Evolutionary conservation across 2,113 vertebrate species (phyloP).

Genomic region (Xerus inauris): DNA sequence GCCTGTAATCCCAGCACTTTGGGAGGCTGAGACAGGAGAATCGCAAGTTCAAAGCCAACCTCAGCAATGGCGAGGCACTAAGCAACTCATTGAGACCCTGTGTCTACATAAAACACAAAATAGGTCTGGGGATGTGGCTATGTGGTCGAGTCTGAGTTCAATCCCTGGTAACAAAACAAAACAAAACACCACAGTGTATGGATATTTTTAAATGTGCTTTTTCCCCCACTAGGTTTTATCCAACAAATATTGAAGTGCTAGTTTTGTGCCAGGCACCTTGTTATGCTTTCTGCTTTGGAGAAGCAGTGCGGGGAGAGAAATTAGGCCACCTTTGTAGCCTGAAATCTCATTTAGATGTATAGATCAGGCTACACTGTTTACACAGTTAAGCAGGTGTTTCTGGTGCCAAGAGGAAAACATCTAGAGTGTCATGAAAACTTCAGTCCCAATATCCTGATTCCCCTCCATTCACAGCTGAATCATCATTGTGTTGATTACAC

Average conservation of each 20-base stretch:
- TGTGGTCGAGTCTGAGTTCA: too few species aligned
- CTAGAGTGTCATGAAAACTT: background rate
- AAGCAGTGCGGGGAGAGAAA: background rate
- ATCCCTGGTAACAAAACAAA: too few species aligned
- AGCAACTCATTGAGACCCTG: too few species aligned
- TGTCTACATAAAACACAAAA: too few species aligned
- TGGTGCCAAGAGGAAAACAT: conserved; percentile 32
- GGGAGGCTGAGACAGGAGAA: too few species aligned
- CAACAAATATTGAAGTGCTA: background rate
- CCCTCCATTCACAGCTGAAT: background rate
- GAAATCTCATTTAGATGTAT: conserved; percentile 11
- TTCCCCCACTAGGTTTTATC: background rate
- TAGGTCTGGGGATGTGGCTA: too few species aligned
- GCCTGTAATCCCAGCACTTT: too few species aligned
- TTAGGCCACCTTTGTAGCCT: conserved; percentile 16
- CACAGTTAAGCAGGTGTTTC: conserved; percentile 2
- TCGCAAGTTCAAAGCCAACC: too few species aligned
- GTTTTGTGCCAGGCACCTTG: background rate
- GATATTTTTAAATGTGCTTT: background rate
- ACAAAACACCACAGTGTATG: background rate
- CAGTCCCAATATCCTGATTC: background rate
- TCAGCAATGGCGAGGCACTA: too few species aligned
- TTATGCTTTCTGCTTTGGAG: background rate
- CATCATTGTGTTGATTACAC: conserved; percentile 14
- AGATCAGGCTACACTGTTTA: conserved; percentile 49